phyloP scores from a whole-genome alignment of 2,113 vertebrate genomes.

The Cercocebus atys region DNA sequence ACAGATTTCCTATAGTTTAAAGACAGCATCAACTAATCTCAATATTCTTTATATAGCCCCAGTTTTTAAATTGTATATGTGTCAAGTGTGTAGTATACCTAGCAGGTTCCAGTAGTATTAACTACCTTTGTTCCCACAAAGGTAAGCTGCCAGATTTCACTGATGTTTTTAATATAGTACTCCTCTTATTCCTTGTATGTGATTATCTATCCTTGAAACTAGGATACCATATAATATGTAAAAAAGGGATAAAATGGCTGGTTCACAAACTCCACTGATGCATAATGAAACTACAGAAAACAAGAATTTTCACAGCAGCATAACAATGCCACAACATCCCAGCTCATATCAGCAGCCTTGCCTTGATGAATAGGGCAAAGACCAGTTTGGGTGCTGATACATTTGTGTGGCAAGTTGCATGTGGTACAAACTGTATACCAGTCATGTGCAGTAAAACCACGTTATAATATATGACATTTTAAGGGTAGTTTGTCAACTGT shows the following conservation, averaged over 20 bases:
- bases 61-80: background rate
- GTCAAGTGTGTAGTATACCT: background rate
- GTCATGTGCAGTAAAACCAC: constrained; percentile 13
- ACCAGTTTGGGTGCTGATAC: background rate
- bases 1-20: background rate
- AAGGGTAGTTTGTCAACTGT: background rate
- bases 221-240: background rate
- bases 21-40: constrained; percentile 19
- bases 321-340: background rate
- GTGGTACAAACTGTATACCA: background rate
- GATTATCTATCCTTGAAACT: background rate
- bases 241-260: background rate
- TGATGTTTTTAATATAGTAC: background rate
- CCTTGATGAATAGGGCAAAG: background rate
- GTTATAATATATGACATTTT: background rate
- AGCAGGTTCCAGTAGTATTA: background rate
- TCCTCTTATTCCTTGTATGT: constrained; percentile 3
- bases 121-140: background rate
- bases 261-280: constrained; percentile 19
- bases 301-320: constrained; percentile 15
- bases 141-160: constrained; percentile 23
- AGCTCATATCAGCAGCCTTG: background rate
- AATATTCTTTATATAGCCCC: background rate
- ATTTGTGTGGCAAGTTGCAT: background rate
- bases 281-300: constrained; percentile 40